Conservation (phyloP, 2,113 vertebrate genomes). For the Ictidomys tridecemlineatus region DNA sequence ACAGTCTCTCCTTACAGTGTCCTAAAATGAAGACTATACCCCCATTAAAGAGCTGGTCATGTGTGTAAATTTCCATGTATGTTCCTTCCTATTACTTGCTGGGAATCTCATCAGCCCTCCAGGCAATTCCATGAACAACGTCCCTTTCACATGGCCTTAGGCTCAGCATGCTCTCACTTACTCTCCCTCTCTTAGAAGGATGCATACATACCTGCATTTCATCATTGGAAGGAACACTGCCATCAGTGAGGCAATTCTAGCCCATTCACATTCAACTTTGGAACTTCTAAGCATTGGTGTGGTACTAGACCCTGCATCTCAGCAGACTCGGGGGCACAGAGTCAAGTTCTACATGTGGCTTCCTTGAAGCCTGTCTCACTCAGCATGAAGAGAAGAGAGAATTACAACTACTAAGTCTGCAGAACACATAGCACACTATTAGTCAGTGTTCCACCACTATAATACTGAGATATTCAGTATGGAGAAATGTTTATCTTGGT, state of each 20-base stretch:
- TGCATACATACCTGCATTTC: background rate
- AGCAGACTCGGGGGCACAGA: background rate
- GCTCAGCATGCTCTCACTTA: background rate
- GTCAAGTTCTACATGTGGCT: background rate
- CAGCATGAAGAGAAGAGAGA: background rate
- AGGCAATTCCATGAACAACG: background rate
- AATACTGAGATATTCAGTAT: background rate
- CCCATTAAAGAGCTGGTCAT: background rate
- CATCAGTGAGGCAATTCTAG: background rate
- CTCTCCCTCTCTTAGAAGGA: background rate
- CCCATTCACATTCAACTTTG: background rate
- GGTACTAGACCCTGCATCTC: background rate
- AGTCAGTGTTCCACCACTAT: background rate
- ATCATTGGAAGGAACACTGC: too few species aligned
- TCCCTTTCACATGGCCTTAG: background rate
- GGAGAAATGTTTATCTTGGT: background rate
- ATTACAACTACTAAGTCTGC: background rate
- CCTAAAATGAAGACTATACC: background rate
- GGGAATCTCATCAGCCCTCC: background rate
- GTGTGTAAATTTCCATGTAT: background rate
- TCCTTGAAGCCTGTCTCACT: background rate
- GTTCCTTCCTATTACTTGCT: background rate
- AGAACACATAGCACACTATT: background rate
- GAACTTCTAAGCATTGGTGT: background rate
- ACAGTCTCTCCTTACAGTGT: background rate